Conservation (phyloP, 2,888 invertebrate genomes). For the Thecophora atra region DNA sequence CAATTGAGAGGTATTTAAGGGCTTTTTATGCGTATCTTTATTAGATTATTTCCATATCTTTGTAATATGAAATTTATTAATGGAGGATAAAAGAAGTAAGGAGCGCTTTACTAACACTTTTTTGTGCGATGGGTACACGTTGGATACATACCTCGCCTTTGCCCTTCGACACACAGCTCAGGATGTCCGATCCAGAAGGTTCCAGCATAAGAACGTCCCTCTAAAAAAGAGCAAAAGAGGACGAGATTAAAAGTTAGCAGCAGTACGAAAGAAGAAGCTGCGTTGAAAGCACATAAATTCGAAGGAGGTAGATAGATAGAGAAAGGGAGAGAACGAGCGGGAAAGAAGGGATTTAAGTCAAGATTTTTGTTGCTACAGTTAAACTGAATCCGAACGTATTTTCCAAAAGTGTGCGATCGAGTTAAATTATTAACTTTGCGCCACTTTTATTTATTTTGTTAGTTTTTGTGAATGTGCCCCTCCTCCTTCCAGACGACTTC, state of each 20-base stretch:
- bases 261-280: slow-evolving; percentile 2
- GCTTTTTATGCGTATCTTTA: not conserved
- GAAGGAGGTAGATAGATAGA: not conserved
- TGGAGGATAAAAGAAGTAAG: not conserved
- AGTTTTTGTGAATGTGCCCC: not conserved
- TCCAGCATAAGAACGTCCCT: slow-evolving; percentile 88
- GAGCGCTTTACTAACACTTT: not conserved
- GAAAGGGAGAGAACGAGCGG: not conserved
- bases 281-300: not conserved
- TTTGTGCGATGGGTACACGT: not conserved
- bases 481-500: too few relatives aligned
- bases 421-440: not conserved
- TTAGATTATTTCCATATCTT: not conserved
- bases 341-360: too few relatives aligned
- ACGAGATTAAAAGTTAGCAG: not conserved
- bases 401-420: not conserved
- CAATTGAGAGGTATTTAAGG: too few relatives aligned
- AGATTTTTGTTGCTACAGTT: not conserved
- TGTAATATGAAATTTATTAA: not conserved
- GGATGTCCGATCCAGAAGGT: slow-evolving; percentile 81
- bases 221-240: slow-evolving; percentile 70
- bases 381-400: not conserved
- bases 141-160: slow-evolving; percentile 83
- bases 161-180: slow-evolving; percentile 92
- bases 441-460: not conserved